phyloP scores from a whole-genome alignment of 2,797 vertebrate species.

The Anguilla obscura region DNA sequence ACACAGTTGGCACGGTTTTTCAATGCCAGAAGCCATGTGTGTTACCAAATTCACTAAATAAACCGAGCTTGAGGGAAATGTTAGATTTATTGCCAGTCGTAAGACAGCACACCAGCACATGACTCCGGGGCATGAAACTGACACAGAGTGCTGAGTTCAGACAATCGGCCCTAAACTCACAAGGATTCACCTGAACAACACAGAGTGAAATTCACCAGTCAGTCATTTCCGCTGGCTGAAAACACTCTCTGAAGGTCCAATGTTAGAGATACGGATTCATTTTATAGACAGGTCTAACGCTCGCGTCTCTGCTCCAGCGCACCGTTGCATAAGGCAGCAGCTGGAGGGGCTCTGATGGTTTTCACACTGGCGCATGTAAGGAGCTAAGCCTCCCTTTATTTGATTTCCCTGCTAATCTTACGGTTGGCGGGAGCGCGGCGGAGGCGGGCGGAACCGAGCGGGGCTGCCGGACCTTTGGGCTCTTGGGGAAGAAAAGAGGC shows the following conservation, averaged over 20 bases:
- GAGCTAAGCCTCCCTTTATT: neutral
- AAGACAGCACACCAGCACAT: neutral
- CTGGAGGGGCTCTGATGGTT: neutral
- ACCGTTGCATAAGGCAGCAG: neutral
- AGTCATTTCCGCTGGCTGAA: neutral
- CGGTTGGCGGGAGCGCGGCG: neutral
- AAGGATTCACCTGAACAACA: neutral
- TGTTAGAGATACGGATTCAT: neutral
- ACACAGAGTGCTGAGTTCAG: neutral
- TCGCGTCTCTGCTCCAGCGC: neutral
- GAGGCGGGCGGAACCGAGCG: neutral
- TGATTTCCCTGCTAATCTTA: neutral
- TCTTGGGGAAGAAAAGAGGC: slow-evolving; percentile 55
- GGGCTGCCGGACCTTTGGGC: neutral
- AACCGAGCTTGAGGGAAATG: neutral
- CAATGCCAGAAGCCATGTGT: neutral
- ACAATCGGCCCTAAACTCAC: neutral
- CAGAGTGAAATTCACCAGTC: neutral
- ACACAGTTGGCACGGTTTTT: neutral
- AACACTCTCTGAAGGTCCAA: neutral
- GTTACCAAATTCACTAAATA: neutral
- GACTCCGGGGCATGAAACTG: neutral
- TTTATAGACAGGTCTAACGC: neutral
- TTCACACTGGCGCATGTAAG: neutral
- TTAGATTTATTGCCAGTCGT: no score